phyloP scores from a whole-genome alignment of 2,113 vertebrate species.

The Scomber scombrus region DNA sequence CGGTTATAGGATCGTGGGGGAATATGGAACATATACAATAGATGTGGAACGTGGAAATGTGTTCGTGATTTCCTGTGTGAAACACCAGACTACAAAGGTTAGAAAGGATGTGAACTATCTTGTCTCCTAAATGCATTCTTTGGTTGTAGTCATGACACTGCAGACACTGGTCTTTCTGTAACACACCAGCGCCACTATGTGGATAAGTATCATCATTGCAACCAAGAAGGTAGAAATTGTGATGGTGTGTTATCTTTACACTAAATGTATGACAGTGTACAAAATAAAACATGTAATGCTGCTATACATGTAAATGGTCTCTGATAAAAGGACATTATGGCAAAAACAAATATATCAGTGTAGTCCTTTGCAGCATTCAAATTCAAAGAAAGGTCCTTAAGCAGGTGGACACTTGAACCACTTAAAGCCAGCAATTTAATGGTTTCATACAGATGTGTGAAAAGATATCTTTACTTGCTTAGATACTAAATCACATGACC shows the following conservation, averaged over 20 bases:
- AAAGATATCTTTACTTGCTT: too few species aligned
- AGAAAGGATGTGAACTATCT: conserved; percentile 18
- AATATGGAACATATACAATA: background rate
- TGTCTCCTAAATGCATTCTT: conserved; percentile 6
- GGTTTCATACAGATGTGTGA: too few species aligned
- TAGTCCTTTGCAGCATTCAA: too few species aligned
- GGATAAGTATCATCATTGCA: conserved; percentile 15
- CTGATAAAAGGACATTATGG: too few species aligned
- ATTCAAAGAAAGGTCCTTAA: background rate
- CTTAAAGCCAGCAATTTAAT: too few species aligned
- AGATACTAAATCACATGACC: background rate
- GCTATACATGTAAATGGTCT: too few species aligned
- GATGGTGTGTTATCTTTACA: too few species aligned
- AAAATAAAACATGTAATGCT: background rate
- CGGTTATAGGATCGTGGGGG: background rate
- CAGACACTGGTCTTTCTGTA: background rate
- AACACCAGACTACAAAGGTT: background rate
- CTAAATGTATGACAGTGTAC: too few species aligned
- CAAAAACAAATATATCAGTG: too few species aligned
- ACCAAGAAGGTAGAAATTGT: too few species aligned
- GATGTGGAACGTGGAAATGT: background rate
- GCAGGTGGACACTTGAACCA: too few species aligned
- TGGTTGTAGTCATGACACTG: conserved; percentile 17
- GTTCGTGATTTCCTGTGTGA: background rate
- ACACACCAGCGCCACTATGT: conserved; percentile 27